These are phyloP conservation scores for Siderastrea radians DNA, from an alignment of 92 coral and sea anemone species.

Conservation along the genomic window DNA sequence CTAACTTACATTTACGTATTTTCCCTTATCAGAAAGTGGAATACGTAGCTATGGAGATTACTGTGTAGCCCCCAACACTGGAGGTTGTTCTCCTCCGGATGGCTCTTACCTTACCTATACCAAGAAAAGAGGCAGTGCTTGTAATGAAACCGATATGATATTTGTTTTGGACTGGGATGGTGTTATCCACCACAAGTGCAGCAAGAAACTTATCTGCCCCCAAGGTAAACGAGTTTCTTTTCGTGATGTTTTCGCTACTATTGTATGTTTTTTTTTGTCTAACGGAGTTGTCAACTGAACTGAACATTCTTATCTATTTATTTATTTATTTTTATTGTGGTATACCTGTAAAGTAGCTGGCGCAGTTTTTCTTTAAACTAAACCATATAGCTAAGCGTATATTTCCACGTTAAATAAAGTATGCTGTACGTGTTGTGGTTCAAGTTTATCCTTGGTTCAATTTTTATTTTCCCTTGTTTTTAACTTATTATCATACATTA, in stretches of 20 bases:
- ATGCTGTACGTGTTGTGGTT: too few relatives aligned
- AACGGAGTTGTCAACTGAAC: background rate
- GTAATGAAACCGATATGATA: constrained; percentile 58
- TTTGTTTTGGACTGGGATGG: constrained; percentile 68
- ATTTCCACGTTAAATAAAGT: too few relatives aligned
- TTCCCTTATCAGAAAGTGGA: constrained; percentile 52
- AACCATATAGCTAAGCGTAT: too few relatives aligned
- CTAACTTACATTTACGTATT: background rate
- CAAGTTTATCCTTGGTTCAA: too few relatives aligned
- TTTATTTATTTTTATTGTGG: background rate
- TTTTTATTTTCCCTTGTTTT: too few relatives aligned
- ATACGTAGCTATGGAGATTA: constrained; percentile 66
- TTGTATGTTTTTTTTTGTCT: background rate
- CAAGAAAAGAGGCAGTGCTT: constrained; percentile 33
- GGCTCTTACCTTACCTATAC: constrained; percentile 33
- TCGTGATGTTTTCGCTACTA: background rate
- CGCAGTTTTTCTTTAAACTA: too few relatives aligned
- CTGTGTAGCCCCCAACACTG: constrained; percentile 72
- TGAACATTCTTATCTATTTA: too few relatives aligned
- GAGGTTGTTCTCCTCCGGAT: constrained; percentile 63
- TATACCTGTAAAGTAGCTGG: too few relatives aligned
- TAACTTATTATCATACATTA: too few relatives aligned
- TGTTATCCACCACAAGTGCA: constrained; percentile 73
- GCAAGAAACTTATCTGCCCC: constrained; percentile 71
- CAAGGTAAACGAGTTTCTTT: constrained; percentile 30